phyloP scores from a whole-genome alignment of 2,113 vertebrate species.

The Panthera uncia region DNA sequence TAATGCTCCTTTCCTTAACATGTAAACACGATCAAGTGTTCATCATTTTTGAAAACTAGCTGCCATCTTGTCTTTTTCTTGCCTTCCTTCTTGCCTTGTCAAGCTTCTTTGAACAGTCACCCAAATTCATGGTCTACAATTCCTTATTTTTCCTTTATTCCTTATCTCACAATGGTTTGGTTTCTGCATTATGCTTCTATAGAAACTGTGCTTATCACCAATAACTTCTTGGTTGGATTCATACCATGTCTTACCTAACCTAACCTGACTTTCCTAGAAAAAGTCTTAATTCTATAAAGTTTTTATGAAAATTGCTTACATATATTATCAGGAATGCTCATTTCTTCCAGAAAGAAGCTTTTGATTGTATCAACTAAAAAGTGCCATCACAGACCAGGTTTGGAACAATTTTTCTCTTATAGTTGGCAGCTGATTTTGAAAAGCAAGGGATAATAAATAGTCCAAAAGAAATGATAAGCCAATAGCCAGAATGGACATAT shows the following conservation, averaged over 20 bases:
- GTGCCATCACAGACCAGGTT: neutral
- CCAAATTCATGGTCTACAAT: neutral
- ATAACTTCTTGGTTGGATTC: slow-evolving; percentile 48
- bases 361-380: neutral
- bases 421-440: slow-evolving; percentile 58
- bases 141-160: neutral
- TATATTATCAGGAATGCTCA: neutral
- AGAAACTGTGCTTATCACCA: neutral
- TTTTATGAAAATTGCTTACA: slow-evolving; percentile 29
- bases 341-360: slow-evolving; percentile 18
- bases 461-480: neutral
- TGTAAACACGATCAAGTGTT: neutral
- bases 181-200: neutral
- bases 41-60: neutral
- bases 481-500: neutral
- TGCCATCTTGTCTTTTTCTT: neutral
- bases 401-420: slow-evolving; percentile 21
- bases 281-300: slow-evolving; percentile 33
- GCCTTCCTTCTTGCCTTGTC: neutral
- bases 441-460: neutral
- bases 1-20: neutral
- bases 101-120: neutral
- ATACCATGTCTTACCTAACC: neutral
- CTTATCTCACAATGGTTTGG: neutral
- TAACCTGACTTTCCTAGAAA: slow-evolving; percentile 40